Evolutionary conservation across 2,888 invertebrate species (phyloP).

Genomic region (Linnaemya tessellans): DNA sequence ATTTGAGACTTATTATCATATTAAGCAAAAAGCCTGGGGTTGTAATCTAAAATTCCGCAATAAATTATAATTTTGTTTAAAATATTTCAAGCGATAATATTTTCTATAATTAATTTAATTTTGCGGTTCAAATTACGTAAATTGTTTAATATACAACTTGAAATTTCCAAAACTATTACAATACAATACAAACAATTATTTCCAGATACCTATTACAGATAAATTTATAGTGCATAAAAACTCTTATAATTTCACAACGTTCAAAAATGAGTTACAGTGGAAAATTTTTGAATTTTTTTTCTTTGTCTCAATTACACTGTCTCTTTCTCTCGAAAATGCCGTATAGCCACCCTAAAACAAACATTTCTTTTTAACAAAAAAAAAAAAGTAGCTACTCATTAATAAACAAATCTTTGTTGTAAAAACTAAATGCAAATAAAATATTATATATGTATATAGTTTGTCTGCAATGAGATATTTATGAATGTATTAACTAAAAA

Average conservation of each 20-base stretch:
- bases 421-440: constrained; percentile 1
- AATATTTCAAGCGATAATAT: background rate
- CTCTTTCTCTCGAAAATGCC: constrained; percentile 15
- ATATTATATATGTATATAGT: background rate
- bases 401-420: background rate
- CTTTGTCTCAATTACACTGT: background rate
- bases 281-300: constrained; percentile 35
- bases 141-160: background rate
- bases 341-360: constrained; percentile 29
- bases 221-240: background rate
- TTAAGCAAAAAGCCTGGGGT: too few relatives aligned
- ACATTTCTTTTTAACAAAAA: background rate
- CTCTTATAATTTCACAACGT: background rate
- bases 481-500: background rate
- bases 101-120: background rate
- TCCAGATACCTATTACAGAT: background rate
- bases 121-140: background rate
- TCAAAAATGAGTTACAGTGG: background rate
- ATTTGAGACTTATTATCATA: background rate
- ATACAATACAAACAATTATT: background rate
- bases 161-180: background rate
- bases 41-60: too few relatives aligned
- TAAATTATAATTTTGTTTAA: background rate
- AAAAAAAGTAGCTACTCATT: background rate
- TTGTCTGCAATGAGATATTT: constrained; percentile 24